Evolutionary conservation across 2,888 invertebrate species (phyloP), one percentile per base, ranked within the genome.

Genomic region (Drosophila anomalata): DNA sequence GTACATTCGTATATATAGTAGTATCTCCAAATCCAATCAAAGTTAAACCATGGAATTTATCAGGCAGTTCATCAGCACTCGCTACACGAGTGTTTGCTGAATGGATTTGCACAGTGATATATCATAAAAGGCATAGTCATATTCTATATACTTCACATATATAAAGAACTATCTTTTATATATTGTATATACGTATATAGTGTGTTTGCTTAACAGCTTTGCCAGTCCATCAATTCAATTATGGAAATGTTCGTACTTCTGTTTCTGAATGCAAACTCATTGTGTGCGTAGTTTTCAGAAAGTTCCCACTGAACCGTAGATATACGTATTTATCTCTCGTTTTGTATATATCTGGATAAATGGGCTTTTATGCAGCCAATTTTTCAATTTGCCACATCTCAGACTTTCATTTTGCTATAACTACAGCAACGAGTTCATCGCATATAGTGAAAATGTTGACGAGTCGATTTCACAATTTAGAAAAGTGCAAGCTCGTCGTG

Each of bases 211-310:
- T 57, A 85, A 85, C 82, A 72, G 53, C 75, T 77, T 83, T 74
- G 87, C 73, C 79, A 79, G 86, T 17, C 83, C 86, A 79, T 82
- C 82, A 79, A 83, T 83, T 87, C 86, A 87, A 87, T 87, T 82
- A 79, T 62, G 58, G 63, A 50, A 63, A 62, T 54, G 20, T 60
- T 54, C 12, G 24, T 26, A 51, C 55, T 66, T 48, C 46, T 17
- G 57, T 53, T 44, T 69, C 44, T 65, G 70, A 70, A 70, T 63
- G 63, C 70, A 39, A 56, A 48, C 51, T 66, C 75, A 81, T 84
- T 87, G 81, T 87, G 17, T 61, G 81, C 48, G 77, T 82, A 77
- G 59, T 60, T 83, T 71, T 60, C 79, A 41, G 58, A 81, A 87
- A 81, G 75, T 80, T 76, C 76, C 56, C 73, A 63, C 52, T 56